phyloP scores from a whole-genome alignment of 2,113 vertebrate genomes.

The Ammospiza nelsoni region DNA sequence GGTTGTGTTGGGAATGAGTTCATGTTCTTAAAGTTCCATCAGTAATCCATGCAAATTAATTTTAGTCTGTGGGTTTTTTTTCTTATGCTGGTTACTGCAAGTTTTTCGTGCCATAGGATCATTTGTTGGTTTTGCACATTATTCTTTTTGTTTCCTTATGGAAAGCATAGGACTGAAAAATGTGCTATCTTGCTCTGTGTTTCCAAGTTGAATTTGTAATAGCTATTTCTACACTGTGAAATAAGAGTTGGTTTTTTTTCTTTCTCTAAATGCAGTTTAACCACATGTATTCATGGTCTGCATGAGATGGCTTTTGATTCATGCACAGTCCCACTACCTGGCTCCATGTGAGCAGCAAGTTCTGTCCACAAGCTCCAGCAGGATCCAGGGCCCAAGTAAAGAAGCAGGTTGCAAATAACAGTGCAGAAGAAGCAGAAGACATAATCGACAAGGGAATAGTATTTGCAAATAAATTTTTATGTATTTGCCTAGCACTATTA shows the following conservation, averaged over 20 bases:
- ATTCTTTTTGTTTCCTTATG: slow-evolving; percentile 37
- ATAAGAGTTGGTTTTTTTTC: background rate
- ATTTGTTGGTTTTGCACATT: background rate
- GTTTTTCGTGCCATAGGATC: background rate
- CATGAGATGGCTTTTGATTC: background rate
- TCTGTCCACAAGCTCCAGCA: background rate
- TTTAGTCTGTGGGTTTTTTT: background rate
- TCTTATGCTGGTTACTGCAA: background rate
- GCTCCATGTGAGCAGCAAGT: background rate
- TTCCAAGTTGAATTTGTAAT: slow-evolving; percentile 34
- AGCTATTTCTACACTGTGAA: background rate
- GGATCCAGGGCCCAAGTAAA: background rate
- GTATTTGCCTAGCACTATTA: background rate
- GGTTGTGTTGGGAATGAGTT: background rate
- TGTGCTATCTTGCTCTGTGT: background rate
- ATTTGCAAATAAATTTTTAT: slow-evolving; percentile 38
- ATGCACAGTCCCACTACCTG: background rate
- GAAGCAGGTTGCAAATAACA: slow-evolving; percentile 1
- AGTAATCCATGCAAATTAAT: slow-evolving; percentile 32
- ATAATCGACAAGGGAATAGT: background rate
- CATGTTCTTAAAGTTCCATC: background rate
- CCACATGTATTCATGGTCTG: background rate
- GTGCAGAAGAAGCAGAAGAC: slow-evolving; percentile 2
- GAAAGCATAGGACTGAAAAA: slow-evolving; percentile 28
- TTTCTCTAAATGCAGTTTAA: background rate